These are phyloP conservation scores for Boleophthalmus pectinirostris DNA, from an alignment of 2,113 vertebrate species.

Conservation along the genomic window DNA sequence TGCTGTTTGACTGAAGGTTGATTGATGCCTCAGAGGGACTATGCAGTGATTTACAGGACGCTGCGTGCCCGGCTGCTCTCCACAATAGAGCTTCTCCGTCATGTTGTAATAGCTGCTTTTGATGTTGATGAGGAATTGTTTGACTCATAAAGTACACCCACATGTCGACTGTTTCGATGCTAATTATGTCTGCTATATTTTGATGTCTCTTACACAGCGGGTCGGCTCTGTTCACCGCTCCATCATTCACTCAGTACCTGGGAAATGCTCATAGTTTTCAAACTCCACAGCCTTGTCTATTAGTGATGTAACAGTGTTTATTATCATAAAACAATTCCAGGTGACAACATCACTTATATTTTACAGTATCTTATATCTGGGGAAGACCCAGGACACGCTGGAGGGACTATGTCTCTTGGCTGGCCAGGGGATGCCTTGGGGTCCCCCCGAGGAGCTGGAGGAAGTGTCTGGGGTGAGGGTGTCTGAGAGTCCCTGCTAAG, in stretches of 20 bases:
- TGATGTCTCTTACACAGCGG: slow-evolving; percentile 40
- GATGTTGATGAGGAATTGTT: slow-evolving; percentile 58
- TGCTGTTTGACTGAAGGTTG: background rate
- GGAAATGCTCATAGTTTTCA: slow-evolving; percentile 4
- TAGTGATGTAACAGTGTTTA: too few relatives aligned
- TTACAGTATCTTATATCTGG: too few relatives aligned
- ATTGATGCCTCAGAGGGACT: slow-evolving; percentile 27
- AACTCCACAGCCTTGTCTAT: too few relatives aligned
- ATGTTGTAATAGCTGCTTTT: slow-evolving; percentile 37
- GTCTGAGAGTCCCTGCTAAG: too few relatives aligned
- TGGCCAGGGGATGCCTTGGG: too few relatives aligned
- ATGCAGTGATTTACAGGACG: slow-evolving; percentile 32
- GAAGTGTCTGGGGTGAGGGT: too few relatives aligned
- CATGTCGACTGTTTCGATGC: slow-evolving; percentile 59
- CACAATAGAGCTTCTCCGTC: slow-evolving; percentile 41
- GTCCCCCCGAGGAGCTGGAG: too few relatives aligned
- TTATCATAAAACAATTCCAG: too few relatives aligned
- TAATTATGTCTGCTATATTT: slow-evolving; percentile 54
- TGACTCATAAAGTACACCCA: slow-evolving; percentile 53
- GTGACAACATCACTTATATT: too few relatives aligned
- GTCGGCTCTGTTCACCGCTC: background rate
- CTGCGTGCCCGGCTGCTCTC: slow-evolving; percentile 23
- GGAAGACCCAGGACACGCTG: too few relatives aligned
- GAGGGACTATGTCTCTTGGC: too few relatives aligned
- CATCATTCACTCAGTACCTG: slow-evolving; percentile 11